These are phyloP conservation scores for Cerastis leucographa DNA, from an alignment of 2,888 invertebrate species.

Conservation along the genomic window DNA sequence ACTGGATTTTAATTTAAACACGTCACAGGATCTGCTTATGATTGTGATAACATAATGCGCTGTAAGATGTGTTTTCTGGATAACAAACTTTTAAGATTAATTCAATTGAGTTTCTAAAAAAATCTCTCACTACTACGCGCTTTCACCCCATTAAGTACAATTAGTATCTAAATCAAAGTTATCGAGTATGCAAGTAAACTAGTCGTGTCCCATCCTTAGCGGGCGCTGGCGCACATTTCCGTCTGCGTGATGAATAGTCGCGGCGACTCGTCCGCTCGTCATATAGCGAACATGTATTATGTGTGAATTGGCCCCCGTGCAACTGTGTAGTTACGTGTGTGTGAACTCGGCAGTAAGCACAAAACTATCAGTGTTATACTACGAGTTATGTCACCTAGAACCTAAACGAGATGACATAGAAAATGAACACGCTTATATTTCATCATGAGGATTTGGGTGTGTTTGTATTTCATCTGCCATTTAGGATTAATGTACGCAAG, in stretches of 20 bases:
- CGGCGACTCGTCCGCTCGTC: conserved; percentile 64
- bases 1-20: background rate
- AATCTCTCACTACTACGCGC: background rate
- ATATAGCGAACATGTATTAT: conserved; percentile 62
- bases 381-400: conserved; percentile 11
- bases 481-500: background rate
- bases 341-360: background rate
- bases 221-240: conserved; percentile 68
- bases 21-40: background rate
- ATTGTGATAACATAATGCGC: background rate
- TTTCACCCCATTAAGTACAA: background rate
- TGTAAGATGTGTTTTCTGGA: background rate
- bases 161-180: background rate
- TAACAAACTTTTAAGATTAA: background rate
- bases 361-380: conserved; percentile 14
- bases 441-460: background rate
- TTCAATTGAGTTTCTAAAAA: background rate
- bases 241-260: conserved; percentile 70
- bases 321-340: conserved; percentile 24
- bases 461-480: background rate
- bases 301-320: conserved; percentile 43
- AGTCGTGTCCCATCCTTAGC: conserved; percentile 42
- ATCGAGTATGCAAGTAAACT: conserved; percentile 13
- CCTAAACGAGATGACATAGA: background rate
- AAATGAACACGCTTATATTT: background rate